These are phyloP conservation scores for Chondrilla cf. caribensis DNA, from an alignment of 37 sponge, comb jelly and placozoan genomes.

Conservation along the genomic window DNA sequence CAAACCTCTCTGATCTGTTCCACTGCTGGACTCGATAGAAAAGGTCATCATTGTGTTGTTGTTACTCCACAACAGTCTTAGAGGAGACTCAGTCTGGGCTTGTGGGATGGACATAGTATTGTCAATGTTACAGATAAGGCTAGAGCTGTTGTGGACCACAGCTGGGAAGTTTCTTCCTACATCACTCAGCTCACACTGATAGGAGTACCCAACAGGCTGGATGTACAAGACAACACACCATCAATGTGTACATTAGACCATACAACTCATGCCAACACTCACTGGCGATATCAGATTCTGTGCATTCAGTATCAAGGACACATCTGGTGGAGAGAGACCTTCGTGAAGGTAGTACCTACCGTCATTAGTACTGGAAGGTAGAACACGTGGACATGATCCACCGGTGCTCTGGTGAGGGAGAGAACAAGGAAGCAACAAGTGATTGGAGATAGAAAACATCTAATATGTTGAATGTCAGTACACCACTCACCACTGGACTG, in stretches of 20 bases:
- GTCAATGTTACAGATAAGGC: not conserved
- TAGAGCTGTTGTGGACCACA: not conserved
- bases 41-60: not conserved
- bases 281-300: not conserved
- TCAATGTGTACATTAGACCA: too few species aligned
- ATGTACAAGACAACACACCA: too few species aligned
- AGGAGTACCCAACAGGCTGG: not conserved
- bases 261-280: not conserved
- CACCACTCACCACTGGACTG: constrained; percentile 15
- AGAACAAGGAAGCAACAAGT: too few species aligned
- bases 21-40: not conserved
- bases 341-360: constrained; percentile 11
- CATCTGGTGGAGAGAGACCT: not conserved
- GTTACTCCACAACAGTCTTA: not conserved
- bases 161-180: too few species aligned
- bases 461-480: too few species aligned
- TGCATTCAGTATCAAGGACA: not conserved
- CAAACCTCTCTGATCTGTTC: not conserved
- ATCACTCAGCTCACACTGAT: too few species aligned
- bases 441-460: too few species aligned
- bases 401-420: not conserved
- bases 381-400: not conserved
- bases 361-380: not conserved
- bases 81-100: not conserved
- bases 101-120: not conserved